phyloP scores from a whole-genome alignment of 2,113 vertebrate genomes.

The Ciconia stormi region DNA sequence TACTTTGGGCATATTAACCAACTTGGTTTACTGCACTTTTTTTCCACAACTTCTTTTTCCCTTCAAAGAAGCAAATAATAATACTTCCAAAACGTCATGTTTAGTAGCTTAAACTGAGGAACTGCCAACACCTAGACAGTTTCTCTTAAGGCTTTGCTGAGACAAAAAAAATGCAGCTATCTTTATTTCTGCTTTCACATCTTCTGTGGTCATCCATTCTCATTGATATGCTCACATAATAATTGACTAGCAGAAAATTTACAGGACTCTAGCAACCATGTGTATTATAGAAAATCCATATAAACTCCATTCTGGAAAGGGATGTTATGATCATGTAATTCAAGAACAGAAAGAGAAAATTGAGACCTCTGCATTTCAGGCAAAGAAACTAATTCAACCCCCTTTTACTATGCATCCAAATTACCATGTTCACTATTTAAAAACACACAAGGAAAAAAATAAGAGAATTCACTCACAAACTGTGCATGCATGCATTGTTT shows the following conservation, averaged over 20 bases:
- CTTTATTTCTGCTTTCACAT: background rate
- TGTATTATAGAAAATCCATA: slow-evolving; percentile 33
- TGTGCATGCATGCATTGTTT: background rate
- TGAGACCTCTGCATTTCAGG: background rate
- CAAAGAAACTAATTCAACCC: background rate
- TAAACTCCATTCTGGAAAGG: background rate
- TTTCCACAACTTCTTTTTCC: background rate
- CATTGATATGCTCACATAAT: background rate
- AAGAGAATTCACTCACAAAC: background rate
- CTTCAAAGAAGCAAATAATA: background rate
- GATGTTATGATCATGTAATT: background rate
- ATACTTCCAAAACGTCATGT: background rate
- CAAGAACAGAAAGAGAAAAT: background rate
- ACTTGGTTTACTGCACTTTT: background rate
- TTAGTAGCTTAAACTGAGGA: background rate
- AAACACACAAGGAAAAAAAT: background rate
- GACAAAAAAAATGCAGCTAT: background rate
- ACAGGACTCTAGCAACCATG: background rate
- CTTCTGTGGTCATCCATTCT: background rate
- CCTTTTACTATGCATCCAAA: background rate
- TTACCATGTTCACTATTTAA: background rate
- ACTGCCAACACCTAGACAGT: background rate
- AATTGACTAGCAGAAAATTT: slow-evolving; percentile 28
- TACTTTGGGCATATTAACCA: background rate
- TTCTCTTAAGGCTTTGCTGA: background rate